These are phyloP conservation scores for Phoxinus phoxinus DNA, from an alignment of 2,113 vertebrate species.

Conservation along the genomic window DNA sequence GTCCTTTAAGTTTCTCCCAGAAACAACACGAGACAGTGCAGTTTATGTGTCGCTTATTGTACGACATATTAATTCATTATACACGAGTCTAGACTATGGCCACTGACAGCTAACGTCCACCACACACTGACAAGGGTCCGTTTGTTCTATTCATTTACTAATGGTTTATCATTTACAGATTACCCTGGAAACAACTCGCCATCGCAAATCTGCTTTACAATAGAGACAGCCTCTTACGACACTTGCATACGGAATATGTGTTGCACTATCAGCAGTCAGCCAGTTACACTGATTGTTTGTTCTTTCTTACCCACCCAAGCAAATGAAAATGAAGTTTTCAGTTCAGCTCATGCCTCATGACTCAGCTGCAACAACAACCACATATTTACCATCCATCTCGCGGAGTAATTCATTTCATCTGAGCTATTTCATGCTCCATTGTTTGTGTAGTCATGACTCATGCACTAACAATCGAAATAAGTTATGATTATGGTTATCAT, in stretches of 20 bases:
- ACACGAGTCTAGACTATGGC: background rate
- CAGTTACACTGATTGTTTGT: background rate
- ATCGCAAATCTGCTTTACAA: background rate
- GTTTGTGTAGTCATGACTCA: conserved; percentile 13
- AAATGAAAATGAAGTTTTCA: background rate
- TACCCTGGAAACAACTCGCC: background rate
- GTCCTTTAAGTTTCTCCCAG: too few species aligned
- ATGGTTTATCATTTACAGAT: too few species aligned
- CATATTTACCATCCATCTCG: conserved; percentile 11
- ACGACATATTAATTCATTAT: background rate
- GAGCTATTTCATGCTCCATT: background rate
- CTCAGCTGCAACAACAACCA: conserved; percentile 2
- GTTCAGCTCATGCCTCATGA: background rate
- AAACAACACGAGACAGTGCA: too few species aligned
- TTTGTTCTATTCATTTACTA: background rate
- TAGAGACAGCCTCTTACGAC: background rate
- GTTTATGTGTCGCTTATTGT: background rate
- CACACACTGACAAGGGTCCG: background rate
- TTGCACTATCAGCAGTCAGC: too few species aligned
- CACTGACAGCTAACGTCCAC: background rate
- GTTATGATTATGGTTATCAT: background rate
- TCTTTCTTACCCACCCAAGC: background rate
- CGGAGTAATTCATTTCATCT: background rate
- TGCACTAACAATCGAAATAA: background rate
- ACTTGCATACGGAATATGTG: too few species aligned